Base-by-base conservation (phyloP, 2,888 invertebrate genomes). In the Steinernema carpocapsae region DNA sequence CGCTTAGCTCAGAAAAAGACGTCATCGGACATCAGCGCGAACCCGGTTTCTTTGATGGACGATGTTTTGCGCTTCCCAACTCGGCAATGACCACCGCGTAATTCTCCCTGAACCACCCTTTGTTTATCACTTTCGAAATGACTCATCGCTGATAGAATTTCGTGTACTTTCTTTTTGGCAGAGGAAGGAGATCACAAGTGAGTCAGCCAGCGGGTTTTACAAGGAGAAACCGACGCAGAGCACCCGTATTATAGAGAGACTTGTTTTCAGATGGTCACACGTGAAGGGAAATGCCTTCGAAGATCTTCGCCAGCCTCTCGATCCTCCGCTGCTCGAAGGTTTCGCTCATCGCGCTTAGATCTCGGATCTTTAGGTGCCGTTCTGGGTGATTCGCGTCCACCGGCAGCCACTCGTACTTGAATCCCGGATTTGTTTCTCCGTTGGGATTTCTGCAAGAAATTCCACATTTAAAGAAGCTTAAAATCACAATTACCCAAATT, bases 391-490 rank as follows among this genome's bases (percentile, higher is more conserved):
- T 78, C 19, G 74, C 76, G 42, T 43, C 78, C 1, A 80, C 80
- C 3, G 82, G 80, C 26, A 80, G 80, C 85, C 85, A 85, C 71
- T 80, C 76, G 78, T 84, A 84, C 43, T 82, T 80, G 73, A 83
- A 82, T 45, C 51, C 51, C 10, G 6, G 6, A 0, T 17, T 17
- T 12, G n/a, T 24, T 26, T 79, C 80, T 12, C 84, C 85, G 72
- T 86, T 86, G 14, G 86, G 86, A 71, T 86, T 83, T 24, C 85
- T 82, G 77, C n/a, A 80, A 73, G 56, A 14, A 56, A 26, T n/a
- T 10, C 6, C 78, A 45, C 51, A 79, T 43, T 12, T 72, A 14
- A 59, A 72, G n/a, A 2, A 4, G 17, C 3, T 17, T 42, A 26
- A 19, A 19, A 14, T 12, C 24, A 4, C n/a, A 42, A 76, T 59